phyloP scores from a whole-genome alignment of 1,140 invertebrate genomes.

The Spodoptera frugiperda region DNA sequence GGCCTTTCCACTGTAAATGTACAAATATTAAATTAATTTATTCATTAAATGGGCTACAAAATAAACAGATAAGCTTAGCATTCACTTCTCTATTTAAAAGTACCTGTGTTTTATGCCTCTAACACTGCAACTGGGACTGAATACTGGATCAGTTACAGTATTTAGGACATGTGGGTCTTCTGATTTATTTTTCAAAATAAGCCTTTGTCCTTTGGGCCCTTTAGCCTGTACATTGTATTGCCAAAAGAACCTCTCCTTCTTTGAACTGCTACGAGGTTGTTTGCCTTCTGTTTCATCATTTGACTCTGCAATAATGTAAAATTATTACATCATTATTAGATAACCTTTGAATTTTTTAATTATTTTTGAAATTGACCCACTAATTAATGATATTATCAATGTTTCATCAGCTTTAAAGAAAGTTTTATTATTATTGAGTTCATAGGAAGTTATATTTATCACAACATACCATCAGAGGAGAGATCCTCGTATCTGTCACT shows the following conservation, averaged over 20 bases:
- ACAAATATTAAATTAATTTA: neutral
- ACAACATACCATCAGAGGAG: conserved; percentile 90
- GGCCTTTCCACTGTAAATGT: conserved; percentile 93
- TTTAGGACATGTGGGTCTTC: conserved; percentile 97
- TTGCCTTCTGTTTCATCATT: conserved; percentile 88
- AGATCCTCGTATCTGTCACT: conserved; percentile 95
- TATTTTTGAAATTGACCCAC: too few species aligned
- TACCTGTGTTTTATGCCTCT: conserved; percentile 96
- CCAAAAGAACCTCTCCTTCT: conserved; percentile 97
- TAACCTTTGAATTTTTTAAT: too few species aligned
- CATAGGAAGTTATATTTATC: conserved; percentile 2
- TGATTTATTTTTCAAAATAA: conserved; percentile 93
- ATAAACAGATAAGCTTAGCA: neutral
- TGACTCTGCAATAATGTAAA: conserved; percentile 86
- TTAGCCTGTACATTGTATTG: conserved; percentile 99
- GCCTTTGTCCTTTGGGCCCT: conserved; percentile 96
- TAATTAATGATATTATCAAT: too few species aligned
- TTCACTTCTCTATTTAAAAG: neutral
- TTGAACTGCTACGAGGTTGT: conserved; percentile 82
- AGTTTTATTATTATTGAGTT: neutral
- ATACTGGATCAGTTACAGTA: conserved; percentile 96
- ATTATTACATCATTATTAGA: conserved; percentile 13
- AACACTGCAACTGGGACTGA: conserved; percentile 95
- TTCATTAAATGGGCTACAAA: too few species aligned
- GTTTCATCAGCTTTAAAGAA: too few species aligned